These are phyloP conservation scores for Cancer borealis DNA, from an alignment of 2,888 invertebrate species.

Conservation along the genomic window DNA sequence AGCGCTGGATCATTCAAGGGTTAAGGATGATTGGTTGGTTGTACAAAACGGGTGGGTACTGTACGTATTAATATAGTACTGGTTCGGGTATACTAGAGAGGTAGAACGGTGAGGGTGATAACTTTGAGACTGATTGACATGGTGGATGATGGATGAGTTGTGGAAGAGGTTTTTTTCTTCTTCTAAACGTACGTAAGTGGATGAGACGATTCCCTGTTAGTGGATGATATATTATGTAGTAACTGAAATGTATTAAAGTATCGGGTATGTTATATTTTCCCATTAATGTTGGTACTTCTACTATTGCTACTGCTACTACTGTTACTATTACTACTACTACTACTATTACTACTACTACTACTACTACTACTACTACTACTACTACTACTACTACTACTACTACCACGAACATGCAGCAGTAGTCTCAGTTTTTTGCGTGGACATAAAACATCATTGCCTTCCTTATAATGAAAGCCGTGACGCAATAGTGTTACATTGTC, in stretches of 20 bases:
- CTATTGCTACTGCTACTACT: background rate
- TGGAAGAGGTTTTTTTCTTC: too few species aligned
- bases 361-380: background rate
- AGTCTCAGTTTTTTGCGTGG: too few species aligned
- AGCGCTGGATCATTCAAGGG: background rate
- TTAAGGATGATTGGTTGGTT: background rate
- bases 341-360: background rate
- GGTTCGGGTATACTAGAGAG: background rate
- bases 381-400: slow-evolving; percentile 31
- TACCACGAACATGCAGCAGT: background rate
- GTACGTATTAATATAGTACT: background rate
- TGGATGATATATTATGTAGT: too few species aligned
- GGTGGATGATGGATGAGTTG: too few species aligned
- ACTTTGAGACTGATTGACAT: background rate
- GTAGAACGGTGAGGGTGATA: background rate
- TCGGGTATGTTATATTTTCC: background rate
- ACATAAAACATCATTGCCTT: too few species aligned
- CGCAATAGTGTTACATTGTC: too few species aligned
- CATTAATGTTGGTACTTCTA: background rate
- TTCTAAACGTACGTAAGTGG: too few species aligned
- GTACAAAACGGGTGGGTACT: background rate
- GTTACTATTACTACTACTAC: background rate
- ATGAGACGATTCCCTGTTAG: too few species aligned
- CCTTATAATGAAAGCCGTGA: too few species aligned
- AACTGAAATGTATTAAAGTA: too few species aligned